phyloP scores from a whole-genome alignment of 2,888 invertebrate species.

The Scaptomyza cyrtandrae region DNA sequence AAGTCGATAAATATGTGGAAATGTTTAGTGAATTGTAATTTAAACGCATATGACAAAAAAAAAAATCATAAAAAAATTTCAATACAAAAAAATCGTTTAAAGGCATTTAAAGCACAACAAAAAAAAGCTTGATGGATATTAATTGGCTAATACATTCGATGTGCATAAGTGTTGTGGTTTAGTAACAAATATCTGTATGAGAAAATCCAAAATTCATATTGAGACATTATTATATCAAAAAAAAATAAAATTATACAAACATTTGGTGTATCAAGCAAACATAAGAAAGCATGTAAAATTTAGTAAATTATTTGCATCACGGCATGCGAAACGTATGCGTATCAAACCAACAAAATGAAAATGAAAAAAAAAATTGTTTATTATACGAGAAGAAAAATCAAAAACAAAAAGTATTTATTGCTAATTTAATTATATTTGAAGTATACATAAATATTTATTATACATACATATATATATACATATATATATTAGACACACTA shows the following conservation, averaged over 20 bases:
- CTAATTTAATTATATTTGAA: constrained; percentile 79
- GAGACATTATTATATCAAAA: constrained; percentile 33
- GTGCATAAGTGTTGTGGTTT: constrained; percentile 77
- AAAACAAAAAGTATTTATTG: constrained; percentile 78
- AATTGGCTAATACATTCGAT: constrained; percentile 70
- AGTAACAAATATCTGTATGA: constrained; percentile 45
- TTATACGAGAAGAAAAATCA: constrained; percentile 43
- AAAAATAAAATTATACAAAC: constrained; percentile 6
- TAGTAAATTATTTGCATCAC: constrained; percentile 62
- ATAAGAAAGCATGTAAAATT: constrained; percentile 42
- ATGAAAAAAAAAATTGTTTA: constrained; percentile 47
- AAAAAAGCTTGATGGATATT: constrained; percentile 45
- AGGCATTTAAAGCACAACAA: constrained; percentile 38
- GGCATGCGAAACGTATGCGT: constrained; percentile 35
- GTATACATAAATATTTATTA: constrained; percentile 80
- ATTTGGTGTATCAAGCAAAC: constrained; percentile 53
- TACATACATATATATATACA: constrained; percentile 67
- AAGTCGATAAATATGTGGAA: constrained; percentile 62
- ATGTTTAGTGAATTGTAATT: constrained; percentile 71
- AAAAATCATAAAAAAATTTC: constrained; percentile 25
- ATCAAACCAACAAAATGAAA: constrained; percentile 27
- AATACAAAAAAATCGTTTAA: constrained; percentile 30
- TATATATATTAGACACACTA: constrained; percentile 84
- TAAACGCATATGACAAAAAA: constrained; percentile 28
- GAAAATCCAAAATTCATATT: constrained; percentile 53